Evolutionary conservation across 2,888 invertebrate species (phyloP), one percentile per base, ranked within the genome.

Genomic region (Acrobeloides nanus): DNA sequence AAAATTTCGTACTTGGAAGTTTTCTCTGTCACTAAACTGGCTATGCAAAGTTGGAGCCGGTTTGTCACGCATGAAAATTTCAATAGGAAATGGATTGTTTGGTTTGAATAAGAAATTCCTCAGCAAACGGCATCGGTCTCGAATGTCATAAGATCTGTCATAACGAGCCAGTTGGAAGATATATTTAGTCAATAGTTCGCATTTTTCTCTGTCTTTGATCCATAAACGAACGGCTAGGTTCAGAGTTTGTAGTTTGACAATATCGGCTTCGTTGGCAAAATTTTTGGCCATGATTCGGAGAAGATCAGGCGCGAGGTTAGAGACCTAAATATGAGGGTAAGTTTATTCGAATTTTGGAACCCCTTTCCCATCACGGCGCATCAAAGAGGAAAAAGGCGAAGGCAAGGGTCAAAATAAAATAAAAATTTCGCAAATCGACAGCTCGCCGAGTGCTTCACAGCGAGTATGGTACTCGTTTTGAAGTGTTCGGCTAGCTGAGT

Each of bases 131-230:
- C 90, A 89, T 8, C 72, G 52, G 78, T 99, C 97, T 21, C 97
- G 81, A 44, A 97, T 89, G 77, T 97, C 95, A 74, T 95, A 97
- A 77, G 89, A 90, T 62, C 86, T 85, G 80, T 97, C 97, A 76
- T 95, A 97, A 63, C 89, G 85, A 1, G 95, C 92, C 67, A 97
- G 79, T 62, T 80, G 87, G 71, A 95, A 85, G 33, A 95, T 85
- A 76, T 97, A 95, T 74, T 88, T 87, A 66, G 87, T 87, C 43
- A 95, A 80, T 4, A 87, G 79, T 48, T 83, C 81, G 0, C 89
- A 89, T 77, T 87, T 89, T 51, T 84, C 82, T 4, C 87, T 84
- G 74, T 87, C 87, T 18, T 86, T 87, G 40, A 93, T 80, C 67
- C 84, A 89, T 21, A 99, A 80, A 74, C 95, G 95, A 1, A 92